Conservation (phyloP, 2,113 vertebrate species). For the Heterotis niloticus region DNA sequence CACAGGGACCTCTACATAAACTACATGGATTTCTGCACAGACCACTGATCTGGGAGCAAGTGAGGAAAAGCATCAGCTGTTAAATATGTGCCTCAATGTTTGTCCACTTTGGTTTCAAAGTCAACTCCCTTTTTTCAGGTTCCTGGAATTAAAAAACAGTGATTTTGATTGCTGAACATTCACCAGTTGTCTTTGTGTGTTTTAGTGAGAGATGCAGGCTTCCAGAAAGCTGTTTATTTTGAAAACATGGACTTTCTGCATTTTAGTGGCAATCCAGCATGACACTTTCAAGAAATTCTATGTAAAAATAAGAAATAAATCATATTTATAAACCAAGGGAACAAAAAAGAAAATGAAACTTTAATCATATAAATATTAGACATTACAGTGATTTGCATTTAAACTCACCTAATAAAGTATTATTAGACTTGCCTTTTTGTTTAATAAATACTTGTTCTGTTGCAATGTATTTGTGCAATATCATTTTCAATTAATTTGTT, state of each 20-base stretch:
- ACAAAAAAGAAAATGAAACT: conserved; percentile 27
- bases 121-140: conserved; percentile 39
- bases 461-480: neutral
- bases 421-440: conserved; percentile 30
- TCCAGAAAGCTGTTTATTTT: conserved; percentile 9
- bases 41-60: neutral
- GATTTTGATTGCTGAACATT: neutral
- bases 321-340: conserved; percentile 29
- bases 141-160: conserved; percentile 45
- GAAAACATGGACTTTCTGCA: neutral
- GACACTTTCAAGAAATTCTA: conserved; percentile 4
- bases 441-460: conserved; percentile 35
- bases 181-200: neutral
- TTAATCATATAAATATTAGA: conserved; percentile 42
- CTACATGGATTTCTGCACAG: no score
- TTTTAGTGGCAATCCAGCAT: neutral
- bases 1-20: neutral
- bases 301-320: conserved; percentile 10
- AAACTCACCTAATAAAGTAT: conserved; percentile 38
- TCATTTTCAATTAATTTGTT: conserved; percentile 3
- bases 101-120: conserved; percentile 40
- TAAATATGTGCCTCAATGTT: conserved; percentile 61
- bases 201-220: neutral
- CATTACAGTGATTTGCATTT: conserved; percentile 34
- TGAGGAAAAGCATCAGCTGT: conserved; percentile 67